Conservation (phyloP, 1,140 invertebrate genomes). For the Capitella teleta region DNA sequence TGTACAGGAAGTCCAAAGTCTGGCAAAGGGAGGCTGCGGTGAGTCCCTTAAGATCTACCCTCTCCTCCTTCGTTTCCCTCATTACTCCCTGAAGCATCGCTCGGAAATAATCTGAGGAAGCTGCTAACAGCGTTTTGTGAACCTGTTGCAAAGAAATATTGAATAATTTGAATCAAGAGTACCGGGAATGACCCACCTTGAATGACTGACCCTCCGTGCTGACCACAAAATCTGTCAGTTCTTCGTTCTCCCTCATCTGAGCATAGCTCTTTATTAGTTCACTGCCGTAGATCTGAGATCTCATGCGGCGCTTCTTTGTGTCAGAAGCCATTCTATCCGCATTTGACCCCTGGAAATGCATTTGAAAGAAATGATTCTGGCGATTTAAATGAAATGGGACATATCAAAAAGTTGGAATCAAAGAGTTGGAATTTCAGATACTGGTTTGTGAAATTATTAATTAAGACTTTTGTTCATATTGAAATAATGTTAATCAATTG, state of each 20-base stretch:
- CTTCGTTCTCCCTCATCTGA: conserved; percentile 22
- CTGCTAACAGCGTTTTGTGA: conserved; percentile 32
- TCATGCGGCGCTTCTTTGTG: no score
- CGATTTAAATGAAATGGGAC: no score
- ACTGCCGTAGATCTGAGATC: conserved; percentile 33
- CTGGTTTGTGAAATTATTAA: no score
- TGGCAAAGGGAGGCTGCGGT: conserved; percentile 62
- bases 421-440: no score
- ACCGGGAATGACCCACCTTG: conserved; percentile 26
- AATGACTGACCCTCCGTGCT: conserved; percentile 30
- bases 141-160: conserved; percentile 20
- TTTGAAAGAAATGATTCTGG: no score
- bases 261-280: conserved; percentile 24
- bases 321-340: no score
- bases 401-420: no score
- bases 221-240: conserved; percentile 34
- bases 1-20: conserved; percentile 82
- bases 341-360: no score
- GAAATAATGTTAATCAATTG: no score
- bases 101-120: conserved; percentile 36
- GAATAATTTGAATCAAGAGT: no score
- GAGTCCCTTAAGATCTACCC: conserved; percentile 67
- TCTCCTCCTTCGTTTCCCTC: conserved; percentile 49
- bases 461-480: no score
- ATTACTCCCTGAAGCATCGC: conserved; percentile 37